Evolutionary conservation across 1,140 invertebrate genomes (phyloP), one percentile per base, ranked within the genome.

Genomic region (Drosophila bocqueti): DNA sequence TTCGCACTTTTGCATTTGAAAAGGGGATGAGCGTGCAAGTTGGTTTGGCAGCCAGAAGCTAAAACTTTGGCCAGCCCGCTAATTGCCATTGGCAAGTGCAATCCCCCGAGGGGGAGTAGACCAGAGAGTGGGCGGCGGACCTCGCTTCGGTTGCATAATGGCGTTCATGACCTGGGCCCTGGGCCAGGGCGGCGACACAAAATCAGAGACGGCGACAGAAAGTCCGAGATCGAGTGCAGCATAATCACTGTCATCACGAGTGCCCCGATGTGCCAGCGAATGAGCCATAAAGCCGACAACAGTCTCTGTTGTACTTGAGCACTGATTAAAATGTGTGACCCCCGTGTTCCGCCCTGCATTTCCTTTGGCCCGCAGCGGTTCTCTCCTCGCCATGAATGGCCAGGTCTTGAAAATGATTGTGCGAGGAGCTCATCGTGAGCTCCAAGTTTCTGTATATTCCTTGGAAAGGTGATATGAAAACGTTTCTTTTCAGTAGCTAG

Each of bases 151-250:
- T 47, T 45, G 73, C 83, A 89, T 87, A 87, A 87, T 84, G 79
- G 77, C 67, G 84, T 84, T 87, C 84, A 87, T 87, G 84, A 87
- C 84, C 84, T 75, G 87, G 84, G 63, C 84, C 84, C 76, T 83
- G 76, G 79, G 47, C 47, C 79, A 73, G 76, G 69, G 24, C 66
- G 61, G 78, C 68, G 62, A 68, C 50, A 73, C 52, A 73, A 21
- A 82, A 75, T 76, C 58, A 61, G 65, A 68, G 59, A 68, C 61
- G 49, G 63, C 59, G 59, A 49, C 73, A 76, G 31, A 57, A 75
- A 76, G 50, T 58, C 66, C 50, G 42, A 58, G 52, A 69, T 52
- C 42, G 40, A 67, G 61, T 67, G 50, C 67, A 84, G 59, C 77
- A 83, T 80, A 83, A 85, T 71, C 66, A 59, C 49, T 24, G 60